These are phyloP conservation scores for Picathartes gymnocephalus DNA, from an alignment of 2,113 vertebrate species.

Conservation along the genomic window DNA sequence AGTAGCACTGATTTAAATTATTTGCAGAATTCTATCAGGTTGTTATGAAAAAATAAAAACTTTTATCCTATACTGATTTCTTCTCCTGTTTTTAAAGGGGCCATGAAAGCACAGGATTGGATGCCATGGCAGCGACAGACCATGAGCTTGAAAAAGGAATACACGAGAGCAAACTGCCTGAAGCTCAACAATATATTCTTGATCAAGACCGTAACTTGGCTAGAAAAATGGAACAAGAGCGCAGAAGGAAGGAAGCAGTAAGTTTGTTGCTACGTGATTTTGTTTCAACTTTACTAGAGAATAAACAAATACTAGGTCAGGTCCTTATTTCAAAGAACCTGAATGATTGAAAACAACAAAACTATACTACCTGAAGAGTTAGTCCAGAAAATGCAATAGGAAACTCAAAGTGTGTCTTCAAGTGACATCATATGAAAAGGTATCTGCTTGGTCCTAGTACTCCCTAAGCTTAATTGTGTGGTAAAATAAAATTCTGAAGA, in stretches of 20 bases:
- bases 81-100: constrained; percentile 31
- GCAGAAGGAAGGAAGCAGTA: constrained; percentile 84
- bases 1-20: background rate
- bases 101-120: background rate
- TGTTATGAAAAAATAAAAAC: background rate
- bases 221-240: constrained; percentile 86
- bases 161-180: background rate
- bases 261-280: constrained; percentile 52
- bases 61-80: background rate
- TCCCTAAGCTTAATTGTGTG: background rate
- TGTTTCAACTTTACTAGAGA: background rate
- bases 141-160: background rate
- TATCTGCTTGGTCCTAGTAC: background rate
- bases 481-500: background rate
- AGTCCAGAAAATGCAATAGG: background rate
- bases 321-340: background rate
- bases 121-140: background rate
- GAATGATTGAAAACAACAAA: background rate
- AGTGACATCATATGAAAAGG: background rate
- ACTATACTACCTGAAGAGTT: background rate
- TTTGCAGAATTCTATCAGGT: background rate
- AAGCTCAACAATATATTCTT: constrained; percentile 28
- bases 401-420: background rate
- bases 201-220: constrained; percentile 78
- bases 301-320: background rate